Evolutionary conservation across 1,140 invertebrate genomes (phyloP).

Genomic region (Drosophila bipectinata): DNA sequence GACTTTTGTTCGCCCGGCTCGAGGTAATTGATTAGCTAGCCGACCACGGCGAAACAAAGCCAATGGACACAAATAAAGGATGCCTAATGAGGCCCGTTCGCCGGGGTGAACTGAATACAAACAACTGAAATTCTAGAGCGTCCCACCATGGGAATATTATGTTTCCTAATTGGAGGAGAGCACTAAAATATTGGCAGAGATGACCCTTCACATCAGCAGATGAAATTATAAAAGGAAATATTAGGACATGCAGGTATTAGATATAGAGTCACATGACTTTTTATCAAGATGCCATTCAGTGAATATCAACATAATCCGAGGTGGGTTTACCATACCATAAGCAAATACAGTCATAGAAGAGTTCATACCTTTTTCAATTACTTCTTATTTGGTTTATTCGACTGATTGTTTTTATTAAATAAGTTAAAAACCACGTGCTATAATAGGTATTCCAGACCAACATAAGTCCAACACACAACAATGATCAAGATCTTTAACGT

Average conservation of each 20-base stretch:
- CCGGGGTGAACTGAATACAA: constrained; percentile 2
- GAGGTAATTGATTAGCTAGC: constrained; percentile 71
- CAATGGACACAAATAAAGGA: constrained; percentile 21
- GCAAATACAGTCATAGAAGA: no score
- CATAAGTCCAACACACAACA: no score
- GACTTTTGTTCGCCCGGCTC: constrained; percentile 41
- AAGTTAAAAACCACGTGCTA: no score
- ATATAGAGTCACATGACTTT: no score
- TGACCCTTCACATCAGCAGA: neutral
- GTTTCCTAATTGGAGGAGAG: constrained; percentile 25
- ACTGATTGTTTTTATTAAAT: no score
- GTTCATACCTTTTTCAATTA: no score
- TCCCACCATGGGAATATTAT: constrained; percentile 17
- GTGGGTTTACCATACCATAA: no score
- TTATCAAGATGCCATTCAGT: no score
- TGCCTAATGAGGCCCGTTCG: constrained; percentile 31
- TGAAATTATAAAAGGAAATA: neutral
- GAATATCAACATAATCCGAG: no score
- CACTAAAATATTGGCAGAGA: neutral
- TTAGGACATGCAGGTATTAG: neutral
- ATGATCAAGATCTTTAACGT: no score
- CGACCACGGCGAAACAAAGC: constrained; percentile 27
- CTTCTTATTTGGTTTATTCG: no score
- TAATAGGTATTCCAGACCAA: no score
- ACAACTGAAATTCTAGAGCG: constrained; percentile 27